phyloP scores from a whole-genome alignment of 1,140 invertebrate species.

The Chlorops oryzae region DNA sequence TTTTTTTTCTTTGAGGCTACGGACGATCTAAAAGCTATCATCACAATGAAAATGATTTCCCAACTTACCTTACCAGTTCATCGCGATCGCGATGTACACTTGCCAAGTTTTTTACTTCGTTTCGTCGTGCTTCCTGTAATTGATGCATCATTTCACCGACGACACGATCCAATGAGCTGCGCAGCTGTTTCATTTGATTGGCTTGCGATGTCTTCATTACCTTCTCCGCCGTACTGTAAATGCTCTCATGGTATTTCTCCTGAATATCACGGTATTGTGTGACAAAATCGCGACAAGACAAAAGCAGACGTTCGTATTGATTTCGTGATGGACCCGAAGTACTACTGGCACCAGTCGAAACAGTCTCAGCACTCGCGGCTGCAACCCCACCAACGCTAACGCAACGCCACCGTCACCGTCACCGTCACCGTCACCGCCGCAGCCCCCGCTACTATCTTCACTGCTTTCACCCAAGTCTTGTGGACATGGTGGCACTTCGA shows the following conservation, averaged over 20 bases:
- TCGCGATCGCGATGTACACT: slow-evolving; percentile 82
- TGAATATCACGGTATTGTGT: slow-evolving; percentile 71
- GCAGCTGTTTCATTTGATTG: slow-evolving; percentile 68
- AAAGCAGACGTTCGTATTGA: slow-evolving; percentile 62
- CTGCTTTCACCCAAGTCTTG: slow-evolving; percentile 35
- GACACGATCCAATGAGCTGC: slow-evolving; percentile 65
- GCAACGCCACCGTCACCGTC: slow-evolving; percentile 16
- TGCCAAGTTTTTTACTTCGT: slow-evolving; percentile 76
- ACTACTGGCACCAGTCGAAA: too few species aligned
- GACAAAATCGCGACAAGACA: slow-evolving; percentile 64
- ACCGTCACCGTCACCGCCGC: slow-evolving; percentile 19
- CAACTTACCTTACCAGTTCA: slow-evolving; percentile 70
- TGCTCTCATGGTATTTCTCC: slow-evolving; percentile 76
- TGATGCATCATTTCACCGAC: slow-evolving; percentile 78
- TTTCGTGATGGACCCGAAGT: slow-evolving; percentile 56
- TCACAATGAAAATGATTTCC: too few species aligned
- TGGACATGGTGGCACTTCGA: slow-evolving; percentile 40
- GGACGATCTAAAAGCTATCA: too few species aligned
- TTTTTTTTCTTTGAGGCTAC: too few species aligned
- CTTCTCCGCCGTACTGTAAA: slow-evolving; percentile 70
- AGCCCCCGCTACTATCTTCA: slow-evolving; percentile 46
- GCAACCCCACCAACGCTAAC: slow-evolving; percentile 43
- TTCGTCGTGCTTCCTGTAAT: slow-evolving; percentile 71
- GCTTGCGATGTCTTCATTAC: slow-evolving; percentile 70
- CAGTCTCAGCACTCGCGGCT: slow-evolving; percentile 47